These are phyloP conservation scores for Acanthopleura granulata DNA, from an alignment of 2,888 invertebrate genomes.

Conservation along the genomic window DNA sequence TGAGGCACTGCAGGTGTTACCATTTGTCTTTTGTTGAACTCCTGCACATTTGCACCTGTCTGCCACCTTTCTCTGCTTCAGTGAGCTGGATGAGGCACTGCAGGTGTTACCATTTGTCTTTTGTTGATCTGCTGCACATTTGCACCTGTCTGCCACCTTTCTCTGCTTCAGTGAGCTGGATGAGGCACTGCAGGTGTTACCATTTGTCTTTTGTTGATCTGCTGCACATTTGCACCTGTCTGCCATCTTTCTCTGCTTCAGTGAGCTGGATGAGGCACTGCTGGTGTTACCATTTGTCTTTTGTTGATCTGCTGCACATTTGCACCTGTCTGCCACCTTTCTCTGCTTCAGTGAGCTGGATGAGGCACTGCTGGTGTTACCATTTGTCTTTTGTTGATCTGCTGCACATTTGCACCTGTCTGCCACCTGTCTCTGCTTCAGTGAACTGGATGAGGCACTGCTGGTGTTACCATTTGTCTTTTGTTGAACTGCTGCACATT, in stretches of 20 bases:
- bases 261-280: constrained; percentile 92
- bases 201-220: constrained; percentile 87
- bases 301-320: constrained; percentile 82
- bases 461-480: constrained; percentile 87
- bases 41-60: too few relatives aligned
- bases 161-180: constrained; percentile 83
- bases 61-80: constrained; percentile 63
- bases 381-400: constrained; percentile 87
- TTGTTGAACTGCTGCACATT: constrained; percentile 82
- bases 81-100: constrained; percentile 92
- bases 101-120: constrained; percentile 87
- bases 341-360: constrained; percentile 83
- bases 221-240: constrained; percentile 72
- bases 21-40: constrained; percentile 87
- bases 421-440: constrained; percentile 62
- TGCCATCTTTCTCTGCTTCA: constrained; percentile 62
- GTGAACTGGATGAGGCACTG: constrained; percentile 92
- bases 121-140: constrained; percentile 82
- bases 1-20: constrained; percentile 87
- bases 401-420: constrained; percentile 72
- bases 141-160: too few relatives aligned
- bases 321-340: too few relatives aligned
- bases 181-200: constrained; percentile 87
- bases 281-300: constrained; percentile 87
- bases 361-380: constrained; percentile 87